Evolutionary conservation across 2,888 invertebrate species (phyloP).

Genomic region (Choreutis nemorana): DNA sequence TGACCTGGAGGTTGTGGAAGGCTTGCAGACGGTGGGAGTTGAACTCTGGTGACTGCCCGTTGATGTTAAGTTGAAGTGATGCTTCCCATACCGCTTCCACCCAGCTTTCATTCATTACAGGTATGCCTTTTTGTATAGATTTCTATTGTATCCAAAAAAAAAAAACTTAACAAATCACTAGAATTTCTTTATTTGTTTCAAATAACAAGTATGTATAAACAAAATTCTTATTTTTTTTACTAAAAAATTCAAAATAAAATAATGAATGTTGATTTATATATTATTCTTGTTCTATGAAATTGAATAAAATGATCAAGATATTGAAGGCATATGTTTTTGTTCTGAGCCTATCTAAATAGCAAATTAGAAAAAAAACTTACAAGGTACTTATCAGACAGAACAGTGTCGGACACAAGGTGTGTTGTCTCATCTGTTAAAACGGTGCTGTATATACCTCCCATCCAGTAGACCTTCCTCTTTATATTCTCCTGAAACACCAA

Average conservation of each 20-base stretch:
- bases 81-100: constrained; percentile 81
- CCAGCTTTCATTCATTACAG: constrained; percentile 83
- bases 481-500: constrained; percentile 63
- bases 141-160: constrained; percentile 50
- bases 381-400: constrained; percentile 79
- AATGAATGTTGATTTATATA: no score
- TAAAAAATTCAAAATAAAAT: not conserved
- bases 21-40: constrained; percentile 66
- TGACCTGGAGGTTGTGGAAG: constrained; percentile 80
- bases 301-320: not conserved
- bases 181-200: not conserved
- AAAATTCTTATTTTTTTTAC: not conserved
- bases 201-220: no score
- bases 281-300: no score
- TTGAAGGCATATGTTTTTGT: not conserved
- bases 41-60: constrained; percentile 72
- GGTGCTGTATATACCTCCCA: constrained; percentile 78
- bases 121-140: constrained; percentile 72
- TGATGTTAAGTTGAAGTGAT: constrained; percentile 68
- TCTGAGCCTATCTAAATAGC: not conserved
- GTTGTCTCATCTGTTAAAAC: constrained; percentile 74
- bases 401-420: constrained; percentile 82
- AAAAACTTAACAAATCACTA: constrained; percentile 5
- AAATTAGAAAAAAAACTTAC: constrained; percentile 46
- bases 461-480: constrained; percentile 71